Evolutionary conservation across 2,113 vertebrate species (phyloP).

Genomic region (Halichoerus grypus): DNA sequence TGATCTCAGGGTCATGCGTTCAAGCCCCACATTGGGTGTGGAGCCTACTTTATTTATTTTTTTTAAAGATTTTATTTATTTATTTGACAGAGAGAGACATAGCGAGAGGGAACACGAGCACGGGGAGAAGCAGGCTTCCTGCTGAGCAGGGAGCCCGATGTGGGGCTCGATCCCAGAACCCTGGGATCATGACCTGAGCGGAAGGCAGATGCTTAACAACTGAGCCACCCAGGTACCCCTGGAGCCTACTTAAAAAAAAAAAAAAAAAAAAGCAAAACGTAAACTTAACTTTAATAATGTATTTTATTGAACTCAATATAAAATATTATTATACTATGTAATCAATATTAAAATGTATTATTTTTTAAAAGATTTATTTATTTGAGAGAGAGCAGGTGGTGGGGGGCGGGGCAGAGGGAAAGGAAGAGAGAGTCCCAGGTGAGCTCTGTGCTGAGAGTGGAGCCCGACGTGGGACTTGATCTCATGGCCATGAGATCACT

Average conservation of each 20-base stretch:
- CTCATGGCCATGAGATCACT: background rate
- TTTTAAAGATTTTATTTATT: too few species aligned
- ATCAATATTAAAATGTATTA: background rate
- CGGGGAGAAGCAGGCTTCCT: too few species aligned
- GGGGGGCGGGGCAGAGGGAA: background rate
- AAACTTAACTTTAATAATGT: constrained; percentile 22
- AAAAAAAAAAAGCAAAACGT: background rate
- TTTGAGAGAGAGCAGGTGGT: background rate
- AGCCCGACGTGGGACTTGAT: background rate
- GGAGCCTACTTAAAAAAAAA: background rate
- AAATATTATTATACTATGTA: background rate
- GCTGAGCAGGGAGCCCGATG: too few species aligned
- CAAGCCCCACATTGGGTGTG: background rate
- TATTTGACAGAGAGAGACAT: too few species aligned
- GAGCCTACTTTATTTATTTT: background rate
- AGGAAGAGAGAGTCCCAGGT: background rate
- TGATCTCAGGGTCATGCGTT: background rate
- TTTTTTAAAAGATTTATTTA: background rate
- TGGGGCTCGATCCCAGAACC: too few species aligned
- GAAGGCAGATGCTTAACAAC: too few species aligned
- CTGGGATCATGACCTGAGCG: too few species aligned
- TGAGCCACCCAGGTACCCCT: background rate
- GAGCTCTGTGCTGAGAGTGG: background rate
- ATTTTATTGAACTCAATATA: background rate
- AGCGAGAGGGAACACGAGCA: too few species aligned